Conservation (phyloP, 2,888 invertebrate genomes). For the Antitype chi region DNA sequence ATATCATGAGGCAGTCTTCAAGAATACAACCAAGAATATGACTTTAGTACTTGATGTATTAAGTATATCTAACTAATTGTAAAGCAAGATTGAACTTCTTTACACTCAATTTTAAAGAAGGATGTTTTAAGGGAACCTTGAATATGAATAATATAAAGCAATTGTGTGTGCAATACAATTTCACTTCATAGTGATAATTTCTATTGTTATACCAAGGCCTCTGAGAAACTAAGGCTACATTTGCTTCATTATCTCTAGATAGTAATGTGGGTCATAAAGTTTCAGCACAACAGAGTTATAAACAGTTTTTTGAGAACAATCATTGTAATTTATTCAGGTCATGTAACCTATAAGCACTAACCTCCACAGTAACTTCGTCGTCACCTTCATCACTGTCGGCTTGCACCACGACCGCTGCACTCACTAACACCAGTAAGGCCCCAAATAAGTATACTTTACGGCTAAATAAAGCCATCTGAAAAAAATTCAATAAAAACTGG, state of each 20-base stretch:
- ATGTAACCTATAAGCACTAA: conserved; percentile 78
- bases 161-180: background rate
- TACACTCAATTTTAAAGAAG: background rate
- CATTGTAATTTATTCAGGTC: conserved; percentile 69
- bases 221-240: conserved; percentile 10
- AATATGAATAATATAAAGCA: background rate
- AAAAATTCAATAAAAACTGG: conserved; percentile 59
- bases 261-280: conserved; percentile 52
- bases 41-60: too few species aligned
- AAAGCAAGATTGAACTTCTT: background rate
- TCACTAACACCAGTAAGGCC: conserved; percentile 78
- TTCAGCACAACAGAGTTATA: background rate
- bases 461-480: conserved; percentile 86
- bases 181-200: conserved; percentile 19
- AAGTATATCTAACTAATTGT: background rate
- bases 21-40: background rate
- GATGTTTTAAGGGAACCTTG: background rate
- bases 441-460: conserved; percentile 75
- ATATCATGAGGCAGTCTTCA: background rate
- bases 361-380: conserved; percentile 85
- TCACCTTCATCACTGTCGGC: conserved; percentile 77
- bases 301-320: conserved; percentile 15
- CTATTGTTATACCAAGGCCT: conserved; percentile 16
- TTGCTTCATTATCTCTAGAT: conserved; percentile 54
- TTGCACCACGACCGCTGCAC: conserved; percentile 68